Conservation (phyloP, 1,140 invertebrate species). For the Solen grandis region DNA sequence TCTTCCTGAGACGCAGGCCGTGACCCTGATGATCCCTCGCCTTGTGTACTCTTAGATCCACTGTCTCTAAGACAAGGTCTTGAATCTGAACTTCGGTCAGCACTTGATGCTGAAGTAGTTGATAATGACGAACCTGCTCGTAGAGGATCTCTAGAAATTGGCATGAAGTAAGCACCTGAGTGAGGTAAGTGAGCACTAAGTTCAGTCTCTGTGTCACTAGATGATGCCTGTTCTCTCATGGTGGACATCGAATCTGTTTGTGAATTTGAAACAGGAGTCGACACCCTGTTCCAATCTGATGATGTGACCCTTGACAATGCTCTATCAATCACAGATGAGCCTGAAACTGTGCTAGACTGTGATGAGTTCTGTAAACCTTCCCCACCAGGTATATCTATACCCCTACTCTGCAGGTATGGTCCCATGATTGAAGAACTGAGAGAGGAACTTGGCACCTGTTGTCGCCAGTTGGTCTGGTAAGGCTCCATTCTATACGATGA, state of each 20-base stretch:
- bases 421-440: constrained; percentile 15
- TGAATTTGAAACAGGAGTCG: neutral
- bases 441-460: too few species aligned
- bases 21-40: neutral
- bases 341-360: too few species aligned
- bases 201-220: constrained; percentile 44
- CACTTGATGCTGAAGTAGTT: constrained; percentile 13
- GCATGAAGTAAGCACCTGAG: constrained; percentile 51
- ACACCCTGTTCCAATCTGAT: too few species aligned
- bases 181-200: constrained; percentile 18
- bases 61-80: too few species aligned
- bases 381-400: constrained; percentile 23
- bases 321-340: too few species aligned
- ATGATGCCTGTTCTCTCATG: neutral
- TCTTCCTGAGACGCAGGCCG: neutral
- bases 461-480: too few species aligned
- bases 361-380: too few species aligned
- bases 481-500: too few species aligned
- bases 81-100: constrained; percentile 4
- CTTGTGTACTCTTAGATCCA: too few species aligned
- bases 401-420: constrained; percentile 31
- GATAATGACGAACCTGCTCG: constrained; percentile 8
- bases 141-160: constrained; percentile 24
- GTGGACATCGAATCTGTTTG: neutral
- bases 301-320: too few species aligned